Conservation (phyloP, 2,797 vertebrate species). For the Poeciliopsis turneri region DNA sequence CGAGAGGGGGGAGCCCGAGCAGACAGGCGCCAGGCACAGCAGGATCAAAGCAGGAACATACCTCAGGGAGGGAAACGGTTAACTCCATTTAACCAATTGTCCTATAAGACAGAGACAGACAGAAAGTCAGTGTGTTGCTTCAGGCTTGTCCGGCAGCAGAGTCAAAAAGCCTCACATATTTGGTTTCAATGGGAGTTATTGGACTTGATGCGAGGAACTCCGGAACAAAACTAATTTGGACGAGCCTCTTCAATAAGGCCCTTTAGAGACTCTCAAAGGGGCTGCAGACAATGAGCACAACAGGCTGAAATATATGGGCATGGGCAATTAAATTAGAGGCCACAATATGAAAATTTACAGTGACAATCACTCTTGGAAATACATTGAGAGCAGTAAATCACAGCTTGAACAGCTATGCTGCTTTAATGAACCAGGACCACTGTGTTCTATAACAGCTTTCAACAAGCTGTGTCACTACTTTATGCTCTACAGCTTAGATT, state of each 20-base stretch:
- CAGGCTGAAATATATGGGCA: constrained; percentile 64
- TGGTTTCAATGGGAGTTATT: constrained; percentile 67
- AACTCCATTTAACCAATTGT: constrained; percentile 85
- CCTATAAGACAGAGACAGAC: constrained; percentile 67
- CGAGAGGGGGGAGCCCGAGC: constrained; percentile 63
- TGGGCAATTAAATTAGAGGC: constrained; percentile 66
- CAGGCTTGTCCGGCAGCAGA: constrained; percentile 45
- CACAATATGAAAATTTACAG: constrained; percentile 62
- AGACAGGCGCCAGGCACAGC: constrained; percentile 87
- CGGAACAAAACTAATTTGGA: constrained; percentile 64
- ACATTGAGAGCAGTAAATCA: constrained; percentile 51
- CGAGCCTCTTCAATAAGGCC: constrained; percentile 48
- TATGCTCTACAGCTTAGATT: not conserved
- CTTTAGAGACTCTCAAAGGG: constrained; percentile 57
- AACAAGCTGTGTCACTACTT: not conserved
- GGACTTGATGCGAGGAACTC: constrained; percentile 63
- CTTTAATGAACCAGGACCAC: constrained; percentile 52
- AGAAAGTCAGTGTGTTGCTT: constrained; percentile 58
- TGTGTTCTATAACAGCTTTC: constrained; percentile 26
- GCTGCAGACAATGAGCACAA: constrained; percentile 60
- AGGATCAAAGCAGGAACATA: constrained; percentile 85
- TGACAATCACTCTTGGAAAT: constrained; percentile 60
- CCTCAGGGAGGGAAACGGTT: constrained; percentile 85
- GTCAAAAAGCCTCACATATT: constrained; percentile 54
- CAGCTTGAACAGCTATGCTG: constrained; percentile 33